Conservation (phyloP, 2,888 invertebrate species). For the Hoplodrina blanda region DNA sequence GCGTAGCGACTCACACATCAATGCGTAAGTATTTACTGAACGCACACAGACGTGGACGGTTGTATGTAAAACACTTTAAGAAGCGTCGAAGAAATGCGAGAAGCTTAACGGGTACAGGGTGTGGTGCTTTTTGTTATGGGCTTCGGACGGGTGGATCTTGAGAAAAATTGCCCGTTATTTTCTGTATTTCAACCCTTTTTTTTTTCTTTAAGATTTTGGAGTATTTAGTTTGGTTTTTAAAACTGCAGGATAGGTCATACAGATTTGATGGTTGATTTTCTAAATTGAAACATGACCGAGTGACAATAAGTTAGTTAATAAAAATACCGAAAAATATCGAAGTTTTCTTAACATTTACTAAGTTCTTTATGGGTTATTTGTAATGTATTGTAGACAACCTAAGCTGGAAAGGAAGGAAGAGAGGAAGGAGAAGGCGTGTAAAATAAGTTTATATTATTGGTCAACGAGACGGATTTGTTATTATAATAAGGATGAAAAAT, state of each 20-base stretch:
- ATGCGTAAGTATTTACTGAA: conserved; percentile 87
- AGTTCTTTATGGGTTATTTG: background rate
- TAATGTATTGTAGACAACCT: conserved; percentile 12
- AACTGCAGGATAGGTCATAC: too few relatives aligned
- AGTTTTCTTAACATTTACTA: background rate
- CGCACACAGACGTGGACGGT: conserved; percentile 82
- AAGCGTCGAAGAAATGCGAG: conserved; percentile 91
- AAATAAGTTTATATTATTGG: background rate
- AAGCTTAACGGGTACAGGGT: conserved; percentile 87
- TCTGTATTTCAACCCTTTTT: background rate
- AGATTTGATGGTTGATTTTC: background rate
- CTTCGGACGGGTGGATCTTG: conserved; percentile 30
- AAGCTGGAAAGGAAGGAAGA: background rate
- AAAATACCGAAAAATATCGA: too few relatives aligned
- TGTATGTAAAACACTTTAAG: conserved; percentile 91
- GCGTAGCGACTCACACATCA: conserved; percentile 88
- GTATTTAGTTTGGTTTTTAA: background rate
- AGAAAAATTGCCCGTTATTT: conserved; percentile 13
- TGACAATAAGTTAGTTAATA: too few relatives aligned
- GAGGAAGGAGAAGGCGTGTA: conserved; percentile 24
- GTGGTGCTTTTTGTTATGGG: conserved; percentile 61
- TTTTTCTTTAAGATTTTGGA: background rate
- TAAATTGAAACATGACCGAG: too few relatives aligned
- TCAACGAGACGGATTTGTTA: background rate
- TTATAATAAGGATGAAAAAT: background rate